Base-by-base conservation (phyloP, 2,113 vertebrate species). In the Bubo bubo region DNA sequence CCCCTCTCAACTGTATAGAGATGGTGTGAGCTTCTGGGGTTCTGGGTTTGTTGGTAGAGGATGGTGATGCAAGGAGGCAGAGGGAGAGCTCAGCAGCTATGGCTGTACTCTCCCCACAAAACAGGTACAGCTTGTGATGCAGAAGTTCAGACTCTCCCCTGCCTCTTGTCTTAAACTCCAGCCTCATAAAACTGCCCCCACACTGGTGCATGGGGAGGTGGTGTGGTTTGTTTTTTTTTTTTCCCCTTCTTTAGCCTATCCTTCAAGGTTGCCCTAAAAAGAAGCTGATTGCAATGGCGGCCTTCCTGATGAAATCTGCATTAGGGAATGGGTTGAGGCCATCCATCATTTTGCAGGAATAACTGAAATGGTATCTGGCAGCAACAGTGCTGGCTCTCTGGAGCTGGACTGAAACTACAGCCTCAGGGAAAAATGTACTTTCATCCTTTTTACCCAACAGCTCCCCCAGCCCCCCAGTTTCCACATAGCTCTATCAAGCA, bases 361-460 rank as follows among this genome's bases (percentile, higher is more conserved):
- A 92, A 67, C 91, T 85, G 72, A 79, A 83, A 87, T 88, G 88
- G 58, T 95, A 85, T 95, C 90, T 95, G 91, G 85, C 86, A 91
- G 47, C 75, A 88, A 7, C 37, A 74, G 67, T 10, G 15, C 79
- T 93, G 93, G 50, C 88, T 85, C 90, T 95, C 34, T 63, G 60
- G 90, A 96, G 79, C 89, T 91, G 63, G 41, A 59, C 58, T 94
- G 86, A 93, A 93, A 84, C 82, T 90, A 76, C 88, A 94, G 86
- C 95, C 75, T 89, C 62, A 92, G 88, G 73, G 82, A 89, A 96
- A 93, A 97, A 60, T 47, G 50, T 94, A 95, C 63, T 88, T 73
- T 94, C 76, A 89, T 96, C 86, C 64, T 87, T 96, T 95, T 75
- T 81, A 85, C 49, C 66, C 93, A 91, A 63, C 37, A 63, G 53